These are phyloP conservation scores for Halictus ligatus DNA, from an alignment of 2,888 invertebrate genomes.

Conservation along the genomic window DNA sequence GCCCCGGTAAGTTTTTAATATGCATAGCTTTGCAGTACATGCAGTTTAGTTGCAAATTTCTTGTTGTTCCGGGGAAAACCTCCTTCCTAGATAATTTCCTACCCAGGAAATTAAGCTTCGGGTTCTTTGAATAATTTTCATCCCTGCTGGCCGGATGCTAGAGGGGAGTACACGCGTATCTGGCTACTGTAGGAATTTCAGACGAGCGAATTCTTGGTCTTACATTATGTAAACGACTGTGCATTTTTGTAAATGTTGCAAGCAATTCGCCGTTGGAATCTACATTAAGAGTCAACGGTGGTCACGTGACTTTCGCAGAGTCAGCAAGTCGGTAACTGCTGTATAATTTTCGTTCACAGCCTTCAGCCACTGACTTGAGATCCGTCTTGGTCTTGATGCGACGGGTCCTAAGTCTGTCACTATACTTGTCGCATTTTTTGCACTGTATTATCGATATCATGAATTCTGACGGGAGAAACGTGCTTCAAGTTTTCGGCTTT, in stretches of 20 bases:
- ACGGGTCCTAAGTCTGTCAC: too few relatives aligned
- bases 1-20: constrained; percentile 11
- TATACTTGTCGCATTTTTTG: too few relatives aligned
- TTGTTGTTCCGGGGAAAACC: neutral
- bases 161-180: neutral
- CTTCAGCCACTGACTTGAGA: too few relatives aligned
- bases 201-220: neutral
- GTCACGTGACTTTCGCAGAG: too few relatives aligned
- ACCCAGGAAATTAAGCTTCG: neutral
- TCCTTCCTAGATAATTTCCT: neutral
- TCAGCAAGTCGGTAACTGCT: too few relatives aligned
- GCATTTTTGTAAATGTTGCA: neutral
- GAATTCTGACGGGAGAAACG: too few relatives aligned
- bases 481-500: too few relatives aligned
- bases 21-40: constrained; percentile 20
- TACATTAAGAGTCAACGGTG: too few relatives aligned
- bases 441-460: too few relatives aligned
- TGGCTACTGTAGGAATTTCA: neutral
- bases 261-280: neutral
- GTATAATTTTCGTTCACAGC: too few relatives aligned
- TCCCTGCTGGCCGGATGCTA: neutral
- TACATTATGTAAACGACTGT: neutral
- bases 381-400: too few relatives aligned
- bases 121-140: constrained; percentile 26
- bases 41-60: constrained; percentile 23